Evolutionary conservation across 2,113 vertebrate genomes (phyloP).

Genomic region (Thymallus thymallus): DNA sequence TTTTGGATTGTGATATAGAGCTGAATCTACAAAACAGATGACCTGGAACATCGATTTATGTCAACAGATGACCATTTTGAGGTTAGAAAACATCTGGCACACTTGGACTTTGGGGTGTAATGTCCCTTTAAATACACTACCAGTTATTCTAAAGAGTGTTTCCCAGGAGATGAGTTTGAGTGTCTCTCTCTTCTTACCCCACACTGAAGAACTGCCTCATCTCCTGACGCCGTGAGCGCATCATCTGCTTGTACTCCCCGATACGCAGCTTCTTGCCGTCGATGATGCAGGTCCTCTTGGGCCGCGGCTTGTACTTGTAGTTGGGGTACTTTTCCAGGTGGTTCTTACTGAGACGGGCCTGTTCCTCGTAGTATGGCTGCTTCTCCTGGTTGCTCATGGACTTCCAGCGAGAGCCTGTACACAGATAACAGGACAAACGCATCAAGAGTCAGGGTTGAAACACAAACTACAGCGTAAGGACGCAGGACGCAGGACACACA

Average conservation of each 20-base stretch:
- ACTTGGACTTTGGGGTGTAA: too few relatives aligned
- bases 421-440: not conserved
- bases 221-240: conserved; percentile 97
- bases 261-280: conserved; percentile 97
- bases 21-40: too few relatives aligned
- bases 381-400: conserved; percentile 98
- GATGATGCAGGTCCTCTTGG: conserved; percentile 97
- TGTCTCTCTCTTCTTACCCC: conserved; percentile 77
- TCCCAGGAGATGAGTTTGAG: not conserved
- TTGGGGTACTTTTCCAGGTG: conserved; percentile 98
- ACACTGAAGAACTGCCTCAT: conserved; percentile 99
- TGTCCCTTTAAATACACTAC: too few relatives aligned
- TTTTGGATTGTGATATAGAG: too few relatives aligned
- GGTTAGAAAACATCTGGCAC: too few relatives aligned
- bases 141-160: not conserved
- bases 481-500: too few relatives aligned
- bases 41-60: too few relatives aligned
- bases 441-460: not conserved
- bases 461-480: too few relatives aligned
- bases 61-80: too few relatives aligned
- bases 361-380: conserved; percentile 97
- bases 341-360: conserved; percentile 95
- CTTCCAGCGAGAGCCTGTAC: conserved; percentile 96
- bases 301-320: conserved; percentile 99
- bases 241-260: conserved; percentile 97